These are phyloP conservation scores for Trachymyrmex cornetzi DNA, from an alignment of 1,140 invertebrate genomes.

Conservation along the genomic window DNA sequence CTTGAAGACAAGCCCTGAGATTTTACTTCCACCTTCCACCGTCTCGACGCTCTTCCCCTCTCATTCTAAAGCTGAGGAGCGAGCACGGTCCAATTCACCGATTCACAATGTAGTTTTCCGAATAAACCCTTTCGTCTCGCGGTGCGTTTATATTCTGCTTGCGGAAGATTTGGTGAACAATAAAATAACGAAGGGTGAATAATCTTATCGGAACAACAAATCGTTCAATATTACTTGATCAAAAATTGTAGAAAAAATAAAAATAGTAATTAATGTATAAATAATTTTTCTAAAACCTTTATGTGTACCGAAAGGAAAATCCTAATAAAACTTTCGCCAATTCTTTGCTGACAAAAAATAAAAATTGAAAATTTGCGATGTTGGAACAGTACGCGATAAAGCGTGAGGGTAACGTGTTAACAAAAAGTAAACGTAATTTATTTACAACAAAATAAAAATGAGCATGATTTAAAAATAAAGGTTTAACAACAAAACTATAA, in stretches of 20 bases:
- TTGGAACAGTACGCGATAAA: not conserved
- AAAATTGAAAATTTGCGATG: not conserved
- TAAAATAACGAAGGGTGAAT: slow-evolving; percentile 20
- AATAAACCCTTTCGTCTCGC: slow-evolving; percentile 38
- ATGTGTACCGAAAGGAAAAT: not conserved
- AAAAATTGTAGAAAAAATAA: slow-evolving; percentile 6
- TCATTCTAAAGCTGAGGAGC: slow-evolving; percentile 20
- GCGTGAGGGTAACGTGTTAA: slow-evolving; percentile 15
- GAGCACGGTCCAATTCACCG: slow-evolving; percentile 48
- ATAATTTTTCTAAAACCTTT: not conserved
- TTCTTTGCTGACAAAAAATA: not conserved
- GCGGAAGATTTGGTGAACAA: slow-evolving; percentile 61
- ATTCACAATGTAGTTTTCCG: slow-evolving; percentile 58
- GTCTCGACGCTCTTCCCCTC: slow-evolving; percentile 55
- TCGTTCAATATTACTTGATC: not conserved
- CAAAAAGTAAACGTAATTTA: slow-evolving; percentile 69
- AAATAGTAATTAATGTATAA: not conserved
- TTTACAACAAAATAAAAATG: slow-evolving; percentile 69
- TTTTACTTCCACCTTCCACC: slow-evolving; percentile 39
- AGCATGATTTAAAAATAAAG: slow-evolving; percentile 29
- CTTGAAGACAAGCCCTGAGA: slow-evolving; percentile 66
- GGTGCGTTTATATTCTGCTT: slow-evolving; percentile 57
- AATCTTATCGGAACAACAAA: not conserved
- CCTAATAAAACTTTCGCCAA: not conserved
- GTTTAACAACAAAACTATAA: slow-evolving; percentile 13